These are phyloP conservation scores for Petrocephalus schoutedeni DNA, from an alignment of 2,797 vertebrate species.

Conservation along the genomic window DNA sequence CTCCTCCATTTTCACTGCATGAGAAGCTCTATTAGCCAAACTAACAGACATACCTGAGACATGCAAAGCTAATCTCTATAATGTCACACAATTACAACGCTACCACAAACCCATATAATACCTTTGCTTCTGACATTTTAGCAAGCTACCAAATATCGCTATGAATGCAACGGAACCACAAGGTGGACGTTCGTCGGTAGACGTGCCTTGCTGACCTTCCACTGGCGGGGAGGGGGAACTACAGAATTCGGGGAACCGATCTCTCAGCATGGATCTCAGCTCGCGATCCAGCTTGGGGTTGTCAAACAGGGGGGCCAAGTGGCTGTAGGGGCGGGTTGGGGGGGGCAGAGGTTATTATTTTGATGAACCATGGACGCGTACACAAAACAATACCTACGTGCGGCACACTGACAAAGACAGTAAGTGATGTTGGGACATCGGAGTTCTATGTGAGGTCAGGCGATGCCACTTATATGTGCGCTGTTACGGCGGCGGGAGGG, in stretches of 20 bases:
- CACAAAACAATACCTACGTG: not conserved
- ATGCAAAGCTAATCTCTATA: not conserved
- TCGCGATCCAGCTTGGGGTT: slow-evolving; percentile 95
- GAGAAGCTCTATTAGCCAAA: not conserved
- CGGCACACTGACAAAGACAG: not conserved
- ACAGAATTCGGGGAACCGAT: slow-evolving; percentile 95
- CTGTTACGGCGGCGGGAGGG: not conserved
- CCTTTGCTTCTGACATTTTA: not conserved
- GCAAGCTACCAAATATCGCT: not conserved
- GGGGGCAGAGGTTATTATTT: not conserved
- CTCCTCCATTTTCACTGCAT: slow-evolving; percentile 84
- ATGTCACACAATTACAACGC: not conserved
- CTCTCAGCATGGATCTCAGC: slow-evolving; percentile 87
- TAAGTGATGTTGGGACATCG: not conserved
- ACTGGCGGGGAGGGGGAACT: slow-evolving; percentile 84
- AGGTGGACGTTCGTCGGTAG: not conserved
- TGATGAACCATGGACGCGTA: not conserved
- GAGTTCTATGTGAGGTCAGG: not conserved
- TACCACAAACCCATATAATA: not conserved
- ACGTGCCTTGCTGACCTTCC: slow-evolving; percentile 66
- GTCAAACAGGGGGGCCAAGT: slow-evolving; percentile 90
- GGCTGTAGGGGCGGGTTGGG: slow-evolving; percentile 53
- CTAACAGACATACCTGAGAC: not conserved
- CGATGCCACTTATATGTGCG: not conserved
- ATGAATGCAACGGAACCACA: not conserved